These are phyloP conservation scores for Lipophrys pholis DNA, from an alignment of 2,113 vertebrate species.

Conservation along the genomic window DNA sequence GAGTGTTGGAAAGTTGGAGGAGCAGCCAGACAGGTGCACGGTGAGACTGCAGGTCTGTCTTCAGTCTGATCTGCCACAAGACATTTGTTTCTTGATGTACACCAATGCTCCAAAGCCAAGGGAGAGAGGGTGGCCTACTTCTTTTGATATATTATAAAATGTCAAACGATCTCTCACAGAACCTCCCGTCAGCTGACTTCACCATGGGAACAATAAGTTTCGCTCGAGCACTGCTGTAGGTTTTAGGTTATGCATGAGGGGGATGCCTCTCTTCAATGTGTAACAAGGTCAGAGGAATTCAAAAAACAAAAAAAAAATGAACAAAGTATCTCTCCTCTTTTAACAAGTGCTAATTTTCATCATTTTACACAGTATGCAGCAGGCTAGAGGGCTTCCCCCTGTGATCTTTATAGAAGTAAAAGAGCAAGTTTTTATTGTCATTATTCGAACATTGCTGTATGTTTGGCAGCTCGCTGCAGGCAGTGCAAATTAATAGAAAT, in stretches of 20 bases:
- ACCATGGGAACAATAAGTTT: constrained; percentile 49
- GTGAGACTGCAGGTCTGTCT: constrained; percentile 46
- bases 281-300: too few relatives aligned
- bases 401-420: too few relatives aligned
- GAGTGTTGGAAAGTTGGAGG: not conserved
- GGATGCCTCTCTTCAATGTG: not conserved
- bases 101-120: constrained; percentile 46
- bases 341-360: too few relatives aligned
- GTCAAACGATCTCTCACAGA: constrained; percentile 54
- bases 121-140: constrained; percentile 63
- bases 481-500: too few relatives aligned
- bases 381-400: too few relatives aligned
- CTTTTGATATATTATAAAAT: constrained; percentile 66
- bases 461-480: too few relatives aligned
- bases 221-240: constrained; percentile 9
- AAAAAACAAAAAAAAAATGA: too few relatives aligned
- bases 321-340: too few relatives aligned
- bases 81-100: constrained; percentile 58
- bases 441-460: too few relatives aligned
- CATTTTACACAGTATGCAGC: too few relatives aligned
- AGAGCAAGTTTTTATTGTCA: too few relatives aligned
- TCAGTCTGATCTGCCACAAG: constrained; percentile 29
- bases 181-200: constrained; percentile 53
- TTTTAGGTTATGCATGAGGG: not conserved
- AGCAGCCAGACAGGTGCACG: constrained; percentile 13